These are phyloP conservation scores for Periophthalmus magnuspinnatus DNA, from an alignment of 2,797 vertebrate genomes.

Conservation along the genomic window DNA sequence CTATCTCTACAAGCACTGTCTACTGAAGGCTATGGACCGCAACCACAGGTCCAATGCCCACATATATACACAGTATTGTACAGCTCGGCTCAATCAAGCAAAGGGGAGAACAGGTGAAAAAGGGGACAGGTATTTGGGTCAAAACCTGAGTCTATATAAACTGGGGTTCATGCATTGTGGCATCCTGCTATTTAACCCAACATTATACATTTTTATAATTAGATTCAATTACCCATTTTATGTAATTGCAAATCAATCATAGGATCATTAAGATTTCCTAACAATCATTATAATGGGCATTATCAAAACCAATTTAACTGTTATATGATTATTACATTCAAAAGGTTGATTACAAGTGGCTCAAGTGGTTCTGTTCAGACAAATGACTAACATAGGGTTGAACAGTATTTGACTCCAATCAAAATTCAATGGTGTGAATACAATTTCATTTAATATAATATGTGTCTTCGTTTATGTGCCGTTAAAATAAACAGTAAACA, in stretches of 20 bases:
- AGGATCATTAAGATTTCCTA: not conserved
- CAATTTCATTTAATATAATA: not conserved
- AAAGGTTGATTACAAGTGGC: not conserved
- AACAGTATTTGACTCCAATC: not conserved
- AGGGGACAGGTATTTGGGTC: conserved; percentile 26
- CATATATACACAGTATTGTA: conserved; percentile 25
- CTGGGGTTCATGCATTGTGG: conserved; percentile 19
- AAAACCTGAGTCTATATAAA: conserved; percentile 59
- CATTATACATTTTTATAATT: not conserved
- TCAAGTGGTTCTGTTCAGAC: not conserved
- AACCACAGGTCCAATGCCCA: conserved; percentile 26
- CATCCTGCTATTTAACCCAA: not conserved
- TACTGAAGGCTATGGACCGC: conserved; percentile 18
- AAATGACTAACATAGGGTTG: not conserved
- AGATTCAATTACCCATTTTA: not conserved
- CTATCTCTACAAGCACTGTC: conserved; percentile 28
- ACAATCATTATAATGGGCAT: not conserved
- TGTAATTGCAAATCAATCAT: not conserved
- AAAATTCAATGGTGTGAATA: not conserved
- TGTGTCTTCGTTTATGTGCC: not conserved
- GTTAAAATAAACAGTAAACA: not conserved
- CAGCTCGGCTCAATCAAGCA: conserved; percentile 53
- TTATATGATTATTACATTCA: not conserved
- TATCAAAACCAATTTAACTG: not conserved
- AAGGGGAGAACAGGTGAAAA: conserved; percentile 25